phyloP scores from a whole-genome alignment of 2,888 invertebrate species.

The Cephalotes varians region DNA sequence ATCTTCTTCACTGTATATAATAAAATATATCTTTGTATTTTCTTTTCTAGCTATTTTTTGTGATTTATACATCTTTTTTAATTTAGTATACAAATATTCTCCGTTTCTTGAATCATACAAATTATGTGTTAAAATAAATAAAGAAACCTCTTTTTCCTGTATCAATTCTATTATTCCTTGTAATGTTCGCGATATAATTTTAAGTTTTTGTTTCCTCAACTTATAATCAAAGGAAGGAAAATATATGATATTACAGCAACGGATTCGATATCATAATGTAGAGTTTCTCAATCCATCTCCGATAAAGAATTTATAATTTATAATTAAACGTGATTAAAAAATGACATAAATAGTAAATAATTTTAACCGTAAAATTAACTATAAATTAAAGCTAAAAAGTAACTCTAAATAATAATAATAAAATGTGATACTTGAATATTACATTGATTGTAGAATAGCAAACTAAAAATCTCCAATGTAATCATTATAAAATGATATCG shows the following conservation, averaged over 20 bases:
- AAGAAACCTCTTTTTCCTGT: not conserved
- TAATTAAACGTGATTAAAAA: slow-evolving; percentile 35
- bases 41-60: not conserved
- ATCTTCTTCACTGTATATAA: not conserved
- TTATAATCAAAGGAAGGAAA: not conserved
- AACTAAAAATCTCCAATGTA: not conserved
- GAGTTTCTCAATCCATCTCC: not conserved
- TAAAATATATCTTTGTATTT: not conserved
- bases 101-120: not conserved
- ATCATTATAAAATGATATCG: not conserved
- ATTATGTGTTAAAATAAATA: not conserved
- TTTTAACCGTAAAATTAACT: slow-evolving; percentile 26
- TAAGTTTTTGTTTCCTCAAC: not conserved
- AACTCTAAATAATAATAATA: not conserved
- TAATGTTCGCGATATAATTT: not conserved
- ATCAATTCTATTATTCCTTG: not conserved
- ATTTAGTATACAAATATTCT: not conserved
- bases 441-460: not conserved
- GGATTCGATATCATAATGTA: not conserved
- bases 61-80: not conserved
- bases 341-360: slow-evolving; percentile 11
- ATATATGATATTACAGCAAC: not conserved
- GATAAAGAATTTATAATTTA: slow-evolving; percentile 28
- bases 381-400: slow-evolving; percentile 2
- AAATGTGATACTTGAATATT: not conserved